phyloP scores from a whole-genome alignment of 1,140 invertebrate genomes.

The Danaus melanippus region DNA sequence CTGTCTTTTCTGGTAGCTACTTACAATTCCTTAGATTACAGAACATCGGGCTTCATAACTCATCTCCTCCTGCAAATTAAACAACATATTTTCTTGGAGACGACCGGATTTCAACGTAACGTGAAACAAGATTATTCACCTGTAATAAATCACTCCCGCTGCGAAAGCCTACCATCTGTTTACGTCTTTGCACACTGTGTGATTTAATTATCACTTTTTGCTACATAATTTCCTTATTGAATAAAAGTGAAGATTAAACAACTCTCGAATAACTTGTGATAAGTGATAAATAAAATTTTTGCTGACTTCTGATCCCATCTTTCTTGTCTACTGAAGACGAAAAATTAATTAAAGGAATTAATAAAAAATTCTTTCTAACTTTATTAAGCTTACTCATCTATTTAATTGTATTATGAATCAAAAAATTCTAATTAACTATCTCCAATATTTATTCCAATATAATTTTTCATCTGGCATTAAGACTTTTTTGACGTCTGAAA shows the following conservation, averaged over 20 bases:
- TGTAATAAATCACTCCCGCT: conserved; percentile 52
- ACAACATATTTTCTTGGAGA: conserved; percentile 28
- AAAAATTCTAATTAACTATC: conserved; percentile 8
- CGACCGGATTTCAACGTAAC: conserved; percentile 48
- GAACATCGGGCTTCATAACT: conserved; percentile 22
- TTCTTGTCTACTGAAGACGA: background rate
- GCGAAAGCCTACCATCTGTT: conserved; percentile 45
- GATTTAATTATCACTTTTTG: conserved; percentile 60
- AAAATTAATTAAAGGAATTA: conserved; percentile 19
- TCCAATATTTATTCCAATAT: conserved; percentile 7
- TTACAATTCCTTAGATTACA: background rate
- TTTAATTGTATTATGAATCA: conserved; percentile 11
- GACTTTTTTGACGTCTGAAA: background rate
- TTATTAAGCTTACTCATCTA: conserved; percentile 10
- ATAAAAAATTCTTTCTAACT: conserved; percentile 12
- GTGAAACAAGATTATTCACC: conserved; percentile 52
- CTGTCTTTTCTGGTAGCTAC: background rate
- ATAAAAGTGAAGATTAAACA: conserved; percentile 8
- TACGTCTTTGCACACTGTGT: conserved; percentile 33
- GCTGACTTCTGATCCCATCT: no score
- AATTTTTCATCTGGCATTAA: background rate
- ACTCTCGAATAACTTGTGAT: no score
- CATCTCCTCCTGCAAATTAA: conserved; percentile 33
- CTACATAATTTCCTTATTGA: conserved; percentile 21
- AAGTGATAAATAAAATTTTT: no score